Conservation (phyloP, 2,113 vertebrate species). For the Lophotis ruficrista region DNA sequence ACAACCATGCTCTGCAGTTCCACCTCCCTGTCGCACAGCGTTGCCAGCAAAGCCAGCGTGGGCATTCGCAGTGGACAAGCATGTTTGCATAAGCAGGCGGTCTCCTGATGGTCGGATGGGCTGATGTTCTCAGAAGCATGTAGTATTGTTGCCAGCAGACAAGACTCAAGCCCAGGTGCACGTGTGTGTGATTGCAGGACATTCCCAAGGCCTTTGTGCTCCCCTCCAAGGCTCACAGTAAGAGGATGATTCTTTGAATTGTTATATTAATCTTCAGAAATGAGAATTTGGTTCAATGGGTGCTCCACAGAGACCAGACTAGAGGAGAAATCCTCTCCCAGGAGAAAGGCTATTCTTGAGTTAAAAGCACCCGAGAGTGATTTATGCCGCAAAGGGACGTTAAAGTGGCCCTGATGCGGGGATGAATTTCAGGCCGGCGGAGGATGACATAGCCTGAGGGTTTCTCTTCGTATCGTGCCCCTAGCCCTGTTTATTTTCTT, state of each 20-base stretch:
- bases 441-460: background rate
- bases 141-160: background rate
- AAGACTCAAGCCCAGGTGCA: background rate
- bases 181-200: rapidly evolving
- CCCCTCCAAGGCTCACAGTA: background rate
- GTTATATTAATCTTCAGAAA: background rate
- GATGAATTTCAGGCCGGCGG: background rate
- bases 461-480: background rate
- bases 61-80: background rate
- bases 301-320: background rate
- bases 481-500: background rate
- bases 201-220: background rate
- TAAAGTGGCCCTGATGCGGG: background rate
- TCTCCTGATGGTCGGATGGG: background rate
- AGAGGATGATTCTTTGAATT: background rate
- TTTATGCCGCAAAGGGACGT: background rate
- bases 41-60: background rate
- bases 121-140: rapidly evolving
- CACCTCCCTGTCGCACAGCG: rapidly evolving
- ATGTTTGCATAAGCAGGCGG: background rate
- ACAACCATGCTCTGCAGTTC: rapidly evolving
- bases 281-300: constrained; percentile 37
- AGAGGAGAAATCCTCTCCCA: constrained; percentile 32
- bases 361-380: background rate
- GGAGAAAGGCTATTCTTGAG: background rate